Evolutionary conservation across 2,113 vertebrate species (phyloP).

Genomic region (Chunga burmeisteri): DNA sequence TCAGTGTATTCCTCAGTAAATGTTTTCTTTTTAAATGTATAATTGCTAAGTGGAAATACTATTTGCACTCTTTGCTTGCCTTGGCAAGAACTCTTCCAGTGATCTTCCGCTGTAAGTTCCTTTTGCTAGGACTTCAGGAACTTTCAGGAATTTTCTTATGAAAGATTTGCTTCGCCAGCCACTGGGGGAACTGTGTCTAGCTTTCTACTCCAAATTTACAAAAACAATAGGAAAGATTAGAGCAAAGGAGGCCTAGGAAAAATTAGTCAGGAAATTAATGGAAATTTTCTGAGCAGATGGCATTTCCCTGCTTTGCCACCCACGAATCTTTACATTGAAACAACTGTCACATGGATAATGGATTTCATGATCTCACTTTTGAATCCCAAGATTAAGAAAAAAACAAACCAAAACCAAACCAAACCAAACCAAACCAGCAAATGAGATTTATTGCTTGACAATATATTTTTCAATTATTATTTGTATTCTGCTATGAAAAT

Average conservation of each 20-base stretch:
- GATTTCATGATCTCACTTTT: neutral
- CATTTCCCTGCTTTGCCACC: neutral
- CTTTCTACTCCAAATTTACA: neutral
- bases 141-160: neutral
- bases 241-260: neutral
- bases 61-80: neutral
- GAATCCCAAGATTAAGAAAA: neutral
- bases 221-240: neutral
- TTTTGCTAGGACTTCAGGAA: neutral
- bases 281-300: neutral
- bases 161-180: neutral
- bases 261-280: neutral
- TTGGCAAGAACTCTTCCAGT: neutral
- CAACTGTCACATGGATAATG: neutral
- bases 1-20: neutral
- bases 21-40: neutral
- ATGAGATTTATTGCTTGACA: neutral
- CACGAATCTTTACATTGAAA: neutral
- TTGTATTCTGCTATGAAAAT: neutral
- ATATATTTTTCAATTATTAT: neutral
- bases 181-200: neutral
- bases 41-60: neutral
- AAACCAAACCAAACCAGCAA: accelerated
- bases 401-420: neutral
- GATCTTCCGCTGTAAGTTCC: neutral